phyloP scores from a whole-genome alignment of 2,888 invertebrate species.

The Serrognathus titanus region DNA sequence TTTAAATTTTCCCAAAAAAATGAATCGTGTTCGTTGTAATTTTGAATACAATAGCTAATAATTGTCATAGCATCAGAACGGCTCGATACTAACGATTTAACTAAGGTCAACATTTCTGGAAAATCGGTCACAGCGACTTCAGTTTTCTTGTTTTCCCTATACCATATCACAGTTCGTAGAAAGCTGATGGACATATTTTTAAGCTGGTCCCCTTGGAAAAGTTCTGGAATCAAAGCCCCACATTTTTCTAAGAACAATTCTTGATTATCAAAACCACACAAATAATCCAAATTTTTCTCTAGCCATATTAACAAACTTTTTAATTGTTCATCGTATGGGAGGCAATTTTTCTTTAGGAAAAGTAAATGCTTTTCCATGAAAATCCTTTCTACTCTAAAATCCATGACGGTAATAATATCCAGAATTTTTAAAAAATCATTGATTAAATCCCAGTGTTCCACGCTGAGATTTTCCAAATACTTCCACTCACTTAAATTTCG shows the following conservation, averaged over 20 bases:
- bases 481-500: background rate
- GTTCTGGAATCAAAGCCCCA: background rate
- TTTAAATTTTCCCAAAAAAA: background rate
- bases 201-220: background rate
- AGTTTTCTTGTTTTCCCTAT: background rate
- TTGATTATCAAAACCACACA: background rate
- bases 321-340: background rate
- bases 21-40: background rate
- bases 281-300: background rate
- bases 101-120: background rate
- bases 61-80: background rate
- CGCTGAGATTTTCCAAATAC: background rate
- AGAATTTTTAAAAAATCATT: slow-evolving; percentile 3
- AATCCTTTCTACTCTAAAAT: background rate
- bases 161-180: background rate
- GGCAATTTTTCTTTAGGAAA: background rate
- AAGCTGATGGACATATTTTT: background rate
- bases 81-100: background rate
- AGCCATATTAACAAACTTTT: background rate
- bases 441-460: slow-evolving; percentile 1
- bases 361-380: slow-evolving; percentile 4
- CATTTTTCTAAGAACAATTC: background rate
- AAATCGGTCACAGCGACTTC: background rate
- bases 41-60: background rate
- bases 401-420: background rate